phyloP scores from a whole-genome alignment of 2,888 invertebrate genomes.

The Caenorhabditis panamensis region DNA sequence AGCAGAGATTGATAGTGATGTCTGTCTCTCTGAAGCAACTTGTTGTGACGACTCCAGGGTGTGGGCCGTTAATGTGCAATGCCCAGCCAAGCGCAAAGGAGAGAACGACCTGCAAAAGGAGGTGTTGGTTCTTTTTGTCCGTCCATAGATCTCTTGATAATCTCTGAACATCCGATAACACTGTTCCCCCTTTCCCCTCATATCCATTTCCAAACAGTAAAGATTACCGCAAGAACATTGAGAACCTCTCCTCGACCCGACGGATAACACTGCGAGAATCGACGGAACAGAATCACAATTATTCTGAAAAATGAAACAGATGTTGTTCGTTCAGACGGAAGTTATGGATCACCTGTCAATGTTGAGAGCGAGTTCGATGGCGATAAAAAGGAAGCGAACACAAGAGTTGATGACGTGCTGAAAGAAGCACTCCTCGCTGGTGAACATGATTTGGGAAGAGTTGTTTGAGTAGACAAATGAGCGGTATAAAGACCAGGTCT shows the following conservation, averaged over 20 bases:
- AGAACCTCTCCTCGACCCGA: conserved; percentile 16
- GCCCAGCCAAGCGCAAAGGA: conserved; percentile 35
- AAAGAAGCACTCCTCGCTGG: conserved; percentile 45
- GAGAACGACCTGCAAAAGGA: conserved; percentile 24
- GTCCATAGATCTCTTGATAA: too few relatives aligned
- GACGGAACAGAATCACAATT: conserved; percentile 32
- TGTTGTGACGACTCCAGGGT: conserved; percentile 30
- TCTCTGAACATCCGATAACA: too few relatives aligned
- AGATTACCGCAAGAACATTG: conserved; percentile 39
- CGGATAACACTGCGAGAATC: conserved; percentile 25
- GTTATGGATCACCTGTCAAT: conserved; percentile 46
- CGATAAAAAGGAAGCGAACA: conserved; percentile 37
- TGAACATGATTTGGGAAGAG: conserved; percentile 28
- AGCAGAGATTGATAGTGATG: conserved; percentile 44
- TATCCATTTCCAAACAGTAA: too few relatives aligned
- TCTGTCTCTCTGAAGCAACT: conserved; percentile 53
- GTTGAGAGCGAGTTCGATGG: conserved; percentile 41
- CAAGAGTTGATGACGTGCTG: conserved; percentile 52
- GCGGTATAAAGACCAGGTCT: conserved; percentile 53
- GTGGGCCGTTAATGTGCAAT: conserved; percentile 24
- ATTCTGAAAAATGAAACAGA: conserved; percentile 28
- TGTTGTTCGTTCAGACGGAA: background rate
- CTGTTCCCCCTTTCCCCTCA: too few relatives aligned
- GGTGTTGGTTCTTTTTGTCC: too few relatives aligned
- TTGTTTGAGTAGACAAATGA: conserved; percentile 38